These are phyloP conservation scores for Andrena dorsata DNA, from an alignment of 2,888 invertebrate genomes.

Conservation along the genomic window DNA sequence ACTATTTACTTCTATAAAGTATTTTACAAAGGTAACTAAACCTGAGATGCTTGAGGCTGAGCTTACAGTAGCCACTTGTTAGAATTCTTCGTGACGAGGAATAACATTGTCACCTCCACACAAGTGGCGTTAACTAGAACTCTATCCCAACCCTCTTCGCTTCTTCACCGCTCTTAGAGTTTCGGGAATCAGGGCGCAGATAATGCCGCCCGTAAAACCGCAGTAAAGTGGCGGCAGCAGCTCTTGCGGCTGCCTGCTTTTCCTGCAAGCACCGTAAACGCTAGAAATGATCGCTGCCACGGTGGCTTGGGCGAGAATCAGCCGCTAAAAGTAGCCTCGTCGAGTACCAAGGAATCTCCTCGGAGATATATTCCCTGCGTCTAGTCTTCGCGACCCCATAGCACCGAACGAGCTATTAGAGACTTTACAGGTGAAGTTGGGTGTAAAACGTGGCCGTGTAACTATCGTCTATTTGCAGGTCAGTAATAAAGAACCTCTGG, in stretches of 20 bases:
- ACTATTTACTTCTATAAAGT: too few relatives aligned
- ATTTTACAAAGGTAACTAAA: too few relatives aligned
- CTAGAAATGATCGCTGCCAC: conserved; percentile 72
- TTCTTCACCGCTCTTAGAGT: conserved; percentile 47
- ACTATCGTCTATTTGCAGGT: too few relatives aligned
- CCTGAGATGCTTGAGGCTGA: too few relatives aligned
- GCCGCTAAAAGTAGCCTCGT: background rate
- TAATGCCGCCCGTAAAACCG: conserved; percentile 76
- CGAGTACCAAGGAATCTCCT: background rate
- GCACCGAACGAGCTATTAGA: background rate
- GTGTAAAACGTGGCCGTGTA: too few relatives aligned
- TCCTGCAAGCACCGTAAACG: conserved; percentile 78
- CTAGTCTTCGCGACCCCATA: background rate
- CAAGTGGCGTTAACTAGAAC: conserved; percentile 29
- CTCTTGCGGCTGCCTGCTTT: conserved; percentile 64
- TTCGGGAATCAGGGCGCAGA: conserved; percentile 72
- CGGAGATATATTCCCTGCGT: background rate
- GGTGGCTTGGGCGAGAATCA: conserved; percentile 3
- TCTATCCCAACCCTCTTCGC: conserved; percentile 17
- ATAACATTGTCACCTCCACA: too few relatives aligned
- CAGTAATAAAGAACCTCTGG: too few relatives aligned
- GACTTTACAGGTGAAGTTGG: too few relatives aligned
- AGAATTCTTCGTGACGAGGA: too few relatives aligned
- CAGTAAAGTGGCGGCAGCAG: conserved; percentile 72
- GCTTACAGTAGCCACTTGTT: too few relatives aligned